These are phyloP conservation scores for Drosophila mimetica DNA, from an alignment of 2,888 invertebrate genomes.

Conservation along the genomic window DNA sequence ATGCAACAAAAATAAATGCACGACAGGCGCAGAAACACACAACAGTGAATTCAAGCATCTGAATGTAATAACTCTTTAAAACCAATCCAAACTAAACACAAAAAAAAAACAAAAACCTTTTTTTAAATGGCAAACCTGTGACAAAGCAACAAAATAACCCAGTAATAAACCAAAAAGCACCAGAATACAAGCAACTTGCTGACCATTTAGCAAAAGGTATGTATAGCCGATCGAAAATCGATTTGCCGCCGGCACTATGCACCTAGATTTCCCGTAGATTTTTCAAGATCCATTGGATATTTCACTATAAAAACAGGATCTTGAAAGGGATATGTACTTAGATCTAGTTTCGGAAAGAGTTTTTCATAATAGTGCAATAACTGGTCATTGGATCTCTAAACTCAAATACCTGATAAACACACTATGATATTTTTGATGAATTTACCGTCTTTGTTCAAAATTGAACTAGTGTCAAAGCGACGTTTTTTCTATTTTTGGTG, in stretches of 20 bases:
- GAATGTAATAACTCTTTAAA: not conserved
- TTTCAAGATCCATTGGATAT: not conserved
- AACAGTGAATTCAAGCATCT: constrained; percentile 1
- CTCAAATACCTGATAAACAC: too few species aligned
- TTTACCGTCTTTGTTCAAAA: too few species aligned
- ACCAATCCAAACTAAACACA: not conserved
- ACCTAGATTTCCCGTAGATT: not conserved
- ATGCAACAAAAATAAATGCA: constrained; percentile 9
- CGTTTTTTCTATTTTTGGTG: not conserved
- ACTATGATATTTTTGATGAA: too few species aligned
- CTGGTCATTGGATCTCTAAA: too few species aligned
- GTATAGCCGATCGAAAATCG: not conserved
- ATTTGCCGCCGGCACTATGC: constrained; percentile 5
- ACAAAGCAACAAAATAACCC: not conserved
- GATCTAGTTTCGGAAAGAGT: too few species aligned
- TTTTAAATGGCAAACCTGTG: constrained; percentile 4
- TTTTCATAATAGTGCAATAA: too few species aligned
- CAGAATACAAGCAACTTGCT: not conserved
- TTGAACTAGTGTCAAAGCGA: too few species aligned
- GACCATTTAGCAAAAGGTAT: constrained; percentile 5
- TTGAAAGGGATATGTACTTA: not conserved
- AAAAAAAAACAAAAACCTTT: not conserved
- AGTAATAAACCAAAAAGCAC: constrained; percentile 2
- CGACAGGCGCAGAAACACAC: not conserved
- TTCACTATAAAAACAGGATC: not conserved